These are phyloP conservation scores for Choloepus hoffmanni DNA, from an alignment of 2,113 vertebrate genomes.

Conservation along the genomic window DNA sequence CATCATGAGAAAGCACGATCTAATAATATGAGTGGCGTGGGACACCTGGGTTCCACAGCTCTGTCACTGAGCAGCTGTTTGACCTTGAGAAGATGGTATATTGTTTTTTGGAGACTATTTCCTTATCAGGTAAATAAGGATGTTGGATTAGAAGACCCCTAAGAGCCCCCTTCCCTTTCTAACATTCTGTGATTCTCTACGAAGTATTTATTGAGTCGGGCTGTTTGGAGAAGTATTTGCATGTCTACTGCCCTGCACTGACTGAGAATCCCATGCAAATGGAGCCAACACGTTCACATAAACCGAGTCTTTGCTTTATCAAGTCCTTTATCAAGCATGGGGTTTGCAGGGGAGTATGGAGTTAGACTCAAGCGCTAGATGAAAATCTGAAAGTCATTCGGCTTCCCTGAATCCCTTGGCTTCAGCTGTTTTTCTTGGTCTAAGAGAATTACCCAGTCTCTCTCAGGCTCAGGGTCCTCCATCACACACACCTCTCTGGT, in stretches of 20 bases:
- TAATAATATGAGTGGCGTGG: neutral
- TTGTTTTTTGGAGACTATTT: conserved; percentile 6
- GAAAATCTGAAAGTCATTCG: neutral
- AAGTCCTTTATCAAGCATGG: neutral
- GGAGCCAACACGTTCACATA: neutral
- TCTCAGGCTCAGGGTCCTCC: neutral
- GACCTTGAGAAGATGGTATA: conserved; percentile 46
- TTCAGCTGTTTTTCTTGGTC: neutral
- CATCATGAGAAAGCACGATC: neutral
- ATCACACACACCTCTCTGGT: neutral
- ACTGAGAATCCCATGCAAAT: neutral
- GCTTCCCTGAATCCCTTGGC: neutral
- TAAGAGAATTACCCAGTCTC: neutral
- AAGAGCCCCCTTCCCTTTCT: neutral
- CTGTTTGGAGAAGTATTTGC: neutral
- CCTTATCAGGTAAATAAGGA: conserved; percentile 31
- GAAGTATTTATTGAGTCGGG: neutral
- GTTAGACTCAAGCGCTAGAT: neutral
- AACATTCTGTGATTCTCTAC: neutral
- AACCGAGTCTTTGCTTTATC: neutral
- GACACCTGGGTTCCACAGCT: neutral
- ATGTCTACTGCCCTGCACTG: neutral
- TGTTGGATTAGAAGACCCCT: neutral
- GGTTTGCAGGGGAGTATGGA: neutral
- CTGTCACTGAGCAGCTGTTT: neutral